Evolutionary conservation across 92 coral and sea anemone genomes (phyloP).

Genomic region (Phymanthus crucifer): DNA sequence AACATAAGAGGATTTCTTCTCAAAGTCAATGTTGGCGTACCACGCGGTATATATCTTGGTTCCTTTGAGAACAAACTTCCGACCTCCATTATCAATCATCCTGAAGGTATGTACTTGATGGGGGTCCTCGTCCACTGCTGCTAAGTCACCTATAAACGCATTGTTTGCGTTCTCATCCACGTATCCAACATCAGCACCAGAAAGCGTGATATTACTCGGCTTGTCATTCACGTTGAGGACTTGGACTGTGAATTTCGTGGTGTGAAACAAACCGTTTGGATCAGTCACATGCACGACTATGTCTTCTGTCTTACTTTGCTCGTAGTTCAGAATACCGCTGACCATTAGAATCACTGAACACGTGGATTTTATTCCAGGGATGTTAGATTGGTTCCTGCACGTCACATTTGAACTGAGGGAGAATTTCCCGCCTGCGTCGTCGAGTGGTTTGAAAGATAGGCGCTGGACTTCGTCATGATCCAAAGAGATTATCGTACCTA

Average conservation of each 20-base stretch:
- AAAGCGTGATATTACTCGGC: slow-evolving; percentile 76
- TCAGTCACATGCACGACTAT: slow-evolving; percentile 84
- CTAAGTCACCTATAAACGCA: slow-evolving; percentile 74
- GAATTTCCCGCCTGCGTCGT: slow-evolving; percentile 74
- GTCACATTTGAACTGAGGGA: slow-evolving; percentile 50
- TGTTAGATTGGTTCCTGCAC: slow-evolving; percentile 67
- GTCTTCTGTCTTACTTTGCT: slow-evolving; percentile 58
- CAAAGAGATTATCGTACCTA: slow-evolving; percentile 82
- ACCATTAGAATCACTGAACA: slow-evolving; percentile 68
- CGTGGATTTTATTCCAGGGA: slow-evolving; percentile 65
- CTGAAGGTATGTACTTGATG: slow-evolving; percentile 74
- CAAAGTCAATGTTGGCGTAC: slow-evolving; percentile 68
- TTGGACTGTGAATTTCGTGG: slow-evolving; percentile 62
- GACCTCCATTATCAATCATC: slow-evolving; percentile 60
- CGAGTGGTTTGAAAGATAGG: slow-evolving; percentile 62
- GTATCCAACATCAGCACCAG: slow-evolving; percentile 74
- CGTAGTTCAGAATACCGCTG: slow-evolving; percentile 71
- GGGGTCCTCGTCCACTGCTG: slow-evolving; percentile 74
- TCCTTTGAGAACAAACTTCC: slow-evolving; percentile 59
- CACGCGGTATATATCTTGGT: slow-evolving; percentile 56
- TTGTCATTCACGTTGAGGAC: slow-evolving; percentile 82
- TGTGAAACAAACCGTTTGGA: slow-evolving; percentile 65
- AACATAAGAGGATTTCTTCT: too few species aligned
- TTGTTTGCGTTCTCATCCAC: slow-evolving; percentile 73
- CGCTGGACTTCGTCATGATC: slow-evolving; percentile 88